A percentile compares a stretch with the other conserved stretches of the same genome.
Evolutionary conservation across 2,888 invertebrate species (phyloP).

Genomic region (Phyllotreta striolata): DNA sequence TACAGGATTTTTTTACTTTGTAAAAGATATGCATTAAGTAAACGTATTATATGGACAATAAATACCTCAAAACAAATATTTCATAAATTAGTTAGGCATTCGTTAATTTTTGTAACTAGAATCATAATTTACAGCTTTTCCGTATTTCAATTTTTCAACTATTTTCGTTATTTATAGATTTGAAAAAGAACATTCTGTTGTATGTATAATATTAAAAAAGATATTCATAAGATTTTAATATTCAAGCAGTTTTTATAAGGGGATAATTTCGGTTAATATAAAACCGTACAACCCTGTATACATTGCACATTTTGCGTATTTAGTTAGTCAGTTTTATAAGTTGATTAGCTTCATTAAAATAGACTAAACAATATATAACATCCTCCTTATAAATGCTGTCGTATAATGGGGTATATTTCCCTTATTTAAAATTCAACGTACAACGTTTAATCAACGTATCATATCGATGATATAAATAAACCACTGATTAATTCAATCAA

Average conservation of each 20-base stretch:
- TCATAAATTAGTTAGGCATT: background rate
- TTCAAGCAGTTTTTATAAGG: constrained; percentile 24
- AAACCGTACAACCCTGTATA: too few relatives aligned
- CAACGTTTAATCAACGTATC: constrained; percentile 2
- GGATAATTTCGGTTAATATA: background rate
- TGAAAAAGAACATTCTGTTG: constrained; percentile 20
- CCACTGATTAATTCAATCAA: background rate
- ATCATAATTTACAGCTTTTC: background rate
- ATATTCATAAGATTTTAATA: constrained; percentile 37
- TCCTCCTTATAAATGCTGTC: constrained; percentile 11
- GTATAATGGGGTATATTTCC: constrained; percentile 1
- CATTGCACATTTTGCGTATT: too few relatives aligned
- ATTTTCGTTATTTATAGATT: constrained; percentile 9
- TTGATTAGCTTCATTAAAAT: too few relatives aligned
- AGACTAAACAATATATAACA: background rate
- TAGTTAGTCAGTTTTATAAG: background rate
- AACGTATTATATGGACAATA: background rate
- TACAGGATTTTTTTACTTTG: too few relatives aligned
- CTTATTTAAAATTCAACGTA: background rate
- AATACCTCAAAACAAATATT: too few relatives aligned
- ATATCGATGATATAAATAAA: constrained; percentile 16
- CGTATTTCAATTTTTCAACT: background rate
- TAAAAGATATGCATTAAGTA: background rate
- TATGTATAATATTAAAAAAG: constrained; percentile 26
- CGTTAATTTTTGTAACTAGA: background rate